These are phyloP conservation scores for Netelia melanura DNA, from an alignment of 2,888 invertebrate species.

Conservation along the genomic window DNA sequence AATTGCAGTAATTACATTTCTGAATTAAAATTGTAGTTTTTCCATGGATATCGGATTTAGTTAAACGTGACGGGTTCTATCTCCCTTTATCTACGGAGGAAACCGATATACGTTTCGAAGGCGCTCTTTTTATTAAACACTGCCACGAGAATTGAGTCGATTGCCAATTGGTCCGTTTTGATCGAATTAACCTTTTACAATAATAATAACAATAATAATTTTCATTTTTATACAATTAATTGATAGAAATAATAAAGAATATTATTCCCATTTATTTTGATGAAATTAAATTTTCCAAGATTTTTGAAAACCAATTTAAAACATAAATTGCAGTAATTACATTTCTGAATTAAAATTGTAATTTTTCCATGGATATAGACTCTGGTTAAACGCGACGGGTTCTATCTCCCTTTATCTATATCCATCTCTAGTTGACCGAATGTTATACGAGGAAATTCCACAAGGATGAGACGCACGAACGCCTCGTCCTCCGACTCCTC, in stretches of 20 bases:
- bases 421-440: constrained; percentile 50
- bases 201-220: background rate
- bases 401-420: constrained; percentile 2
- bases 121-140: constrained; percentile 48
- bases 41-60: constrained; percentile 9
- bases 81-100: background rate
- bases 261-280: too few relatives aligned
- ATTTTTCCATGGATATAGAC: constrained; percentile 40
- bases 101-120: too few relatives aligned
- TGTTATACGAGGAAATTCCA: constrained; percentile 59
- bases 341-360: constrained; percentile 59
- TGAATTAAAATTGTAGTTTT: constrained; percentile 64
- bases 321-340: too few relatives aligned
- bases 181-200: constrained; percentile 23
- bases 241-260: too few relatives aligned
- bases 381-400: background rate
- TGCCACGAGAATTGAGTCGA: constrained; percentile 66
- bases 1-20: too few relatives aligned
- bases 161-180: constrained; percentile 30
- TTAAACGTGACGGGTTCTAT: background rate
- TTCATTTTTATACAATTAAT: too few relatives aligned
- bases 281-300: too few relatives aligned
- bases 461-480: constrained; percentile 60
- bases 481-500: constrained; percentile 38
- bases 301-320: too few relatives aligned